Conservation (phyloP, 2,113 vertebrate species). For the Sciurus niger region DNA sequence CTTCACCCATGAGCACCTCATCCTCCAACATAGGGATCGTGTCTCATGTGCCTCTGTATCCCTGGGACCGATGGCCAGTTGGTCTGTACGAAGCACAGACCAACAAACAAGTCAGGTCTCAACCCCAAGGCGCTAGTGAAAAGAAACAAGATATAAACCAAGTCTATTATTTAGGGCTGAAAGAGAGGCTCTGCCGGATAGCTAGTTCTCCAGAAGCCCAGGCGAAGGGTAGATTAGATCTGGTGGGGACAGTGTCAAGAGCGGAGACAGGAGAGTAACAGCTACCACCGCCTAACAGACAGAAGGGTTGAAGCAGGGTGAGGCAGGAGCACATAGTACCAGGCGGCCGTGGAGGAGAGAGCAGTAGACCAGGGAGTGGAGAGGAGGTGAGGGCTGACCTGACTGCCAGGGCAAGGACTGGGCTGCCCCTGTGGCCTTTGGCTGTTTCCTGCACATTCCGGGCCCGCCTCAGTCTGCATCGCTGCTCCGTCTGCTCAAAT, state of each 20-base stretch:
- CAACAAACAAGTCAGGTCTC: not conserved
- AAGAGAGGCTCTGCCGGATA: conserved; percentile 8
- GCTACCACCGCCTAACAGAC: not conserved
- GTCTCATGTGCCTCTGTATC: not conserved
- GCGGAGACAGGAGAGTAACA: not conserved
- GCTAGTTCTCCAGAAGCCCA: not conserved
- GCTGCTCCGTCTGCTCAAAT: not conserved
- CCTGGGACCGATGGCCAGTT: not conserved
- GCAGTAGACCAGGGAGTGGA: too few relatives aligned
- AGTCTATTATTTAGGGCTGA: not conserved
- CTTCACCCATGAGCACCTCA: not conserved
- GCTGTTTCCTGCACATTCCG: not conserved
- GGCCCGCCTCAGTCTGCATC: too few relatives aligned
- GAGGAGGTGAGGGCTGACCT: not conserved
- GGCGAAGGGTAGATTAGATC: not conserved
- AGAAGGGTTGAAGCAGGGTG: not conserved
- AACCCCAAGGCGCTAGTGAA: not conserved
- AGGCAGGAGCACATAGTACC: not conserved
- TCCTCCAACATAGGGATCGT: not conserved
- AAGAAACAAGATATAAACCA: not conserved
- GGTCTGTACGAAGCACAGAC: not conserved
- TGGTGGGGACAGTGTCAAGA: not conserved
- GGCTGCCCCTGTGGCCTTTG: not conserved
- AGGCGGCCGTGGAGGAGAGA: too few relatives aligned
- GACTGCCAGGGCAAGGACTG: too few relatives aligned